A percentile compares a stretch with the other conserved stretches of the same genome.
Conservation (phyloP, 2,113 vertebrate genomes). For the Myiopsitta monachus region DNA sequence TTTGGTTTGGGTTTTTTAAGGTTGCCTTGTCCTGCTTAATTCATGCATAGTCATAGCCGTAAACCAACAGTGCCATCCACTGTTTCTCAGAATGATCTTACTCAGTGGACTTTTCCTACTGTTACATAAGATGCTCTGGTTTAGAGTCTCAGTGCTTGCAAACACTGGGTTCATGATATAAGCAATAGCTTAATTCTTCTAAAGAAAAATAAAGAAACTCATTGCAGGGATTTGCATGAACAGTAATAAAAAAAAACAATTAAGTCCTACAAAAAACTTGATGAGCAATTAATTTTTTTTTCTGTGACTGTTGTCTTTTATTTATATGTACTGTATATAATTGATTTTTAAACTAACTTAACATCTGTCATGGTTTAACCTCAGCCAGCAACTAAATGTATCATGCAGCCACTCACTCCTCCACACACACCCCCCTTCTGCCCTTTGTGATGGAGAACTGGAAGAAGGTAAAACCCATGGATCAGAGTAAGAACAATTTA, state of each 20-base stretch:
- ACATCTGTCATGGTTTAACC: neutral
- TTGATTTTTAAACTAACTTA: neutral
- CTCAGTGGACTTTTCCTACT: neutral
- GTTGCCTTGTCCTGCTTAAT: neutral
- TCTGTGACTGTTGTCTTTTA: neutral
- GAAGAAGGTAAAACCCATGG: neutral
- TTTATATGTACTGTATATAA: neutral
- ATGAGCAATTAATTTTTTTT: neutral
- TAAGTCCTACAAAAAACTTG: neutral
- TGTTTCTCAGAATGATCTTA: neutral
- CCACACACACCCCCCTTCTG: neutral
- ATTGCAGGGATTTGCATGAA: neutral
- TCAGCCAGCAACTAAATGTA: neutral
- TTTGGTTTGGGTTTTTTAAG: fast-evolving
- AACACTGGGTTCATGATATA: neutral
- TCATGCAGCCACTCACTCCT: neutral
- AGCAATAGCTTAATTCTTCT: neutral
- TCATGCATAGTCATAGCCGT: constrained; percentile 1
- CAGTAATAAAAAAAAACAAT: neutral
- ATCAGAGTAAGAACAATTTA: neutral
- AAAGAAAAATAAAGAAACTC: neutral
- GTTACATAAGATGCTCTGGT: neutral
- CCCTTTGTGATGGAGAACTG: neutral
- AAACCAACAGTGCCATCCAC: constrained; percentile 63
- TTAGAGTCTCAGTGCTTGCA: neutral